phyloP scores from a whole-genome alignment of 2,888 invertebrate genomes.

The Nipponacmea schrenckii region DNA sequence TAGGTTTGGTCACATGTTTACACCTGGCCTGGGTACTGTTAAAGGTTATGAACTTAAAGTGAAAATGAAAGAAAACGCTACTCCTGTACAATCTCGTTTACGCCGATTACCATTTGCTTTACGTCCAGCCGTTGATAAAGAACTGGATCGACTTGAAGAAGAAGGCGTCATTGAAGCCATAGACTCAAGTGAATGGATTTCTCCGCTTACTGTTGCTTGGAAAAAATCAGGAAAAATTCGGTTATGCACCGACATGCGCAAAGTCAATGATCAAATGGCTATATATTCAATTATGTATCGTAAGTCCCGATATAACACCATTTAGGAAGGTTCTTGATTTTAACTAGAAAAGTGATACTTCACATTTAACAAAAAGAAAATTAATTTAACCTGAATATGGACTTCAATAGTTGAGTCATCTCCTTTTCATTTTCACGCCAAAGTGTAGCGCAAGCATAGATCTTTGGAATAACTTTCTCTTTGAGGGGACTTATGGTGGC shows the following conservation, averaged over 20 bases:
- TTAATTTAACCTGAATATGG: constrained; percentile 53
- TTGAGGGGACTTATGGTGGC: not conserved
- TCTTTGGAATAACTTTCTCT: constrained; percentile 29
- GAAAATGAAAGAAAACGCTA: not conserved
- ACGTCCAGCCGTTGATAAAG: too few species aligned
- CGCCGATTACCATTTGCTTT: too few species aligned
- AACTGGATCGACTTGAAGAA: too few species aligned
- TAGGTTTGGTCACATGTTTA: too few species aligned
- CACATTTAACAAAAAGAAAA: too few species aligned
- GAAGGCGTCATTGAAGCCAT: too few species aligned
- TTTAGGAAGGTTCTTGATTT: too few species aligned
- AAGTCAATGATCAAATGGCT: not conserved
- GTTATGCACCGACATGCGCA: not conserved
- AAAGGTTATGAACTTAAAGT: not conserved
- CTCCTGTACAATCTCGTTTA: not conserved
- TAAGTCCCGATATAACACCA: too few species aligned
- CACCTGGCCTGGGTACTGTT: too few species aligned
- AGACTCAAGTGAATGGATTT: too few species aligned
- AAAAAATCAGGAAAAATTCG: not conserved
- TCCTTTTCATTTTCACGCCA: constrained; percentile 58
- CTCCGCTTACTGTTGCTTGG: not conserved
- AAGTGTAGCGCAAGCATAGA: constrained; percentile 59
- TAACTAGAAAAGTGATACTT: too few species aligned
- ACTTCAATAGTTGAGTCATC: constrained; percentile 54
- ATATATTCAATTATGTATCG: too few species aligned